Conservation (phyloP, 2,797 vertebrate species). For the Oreortyx pictus region DNA sequence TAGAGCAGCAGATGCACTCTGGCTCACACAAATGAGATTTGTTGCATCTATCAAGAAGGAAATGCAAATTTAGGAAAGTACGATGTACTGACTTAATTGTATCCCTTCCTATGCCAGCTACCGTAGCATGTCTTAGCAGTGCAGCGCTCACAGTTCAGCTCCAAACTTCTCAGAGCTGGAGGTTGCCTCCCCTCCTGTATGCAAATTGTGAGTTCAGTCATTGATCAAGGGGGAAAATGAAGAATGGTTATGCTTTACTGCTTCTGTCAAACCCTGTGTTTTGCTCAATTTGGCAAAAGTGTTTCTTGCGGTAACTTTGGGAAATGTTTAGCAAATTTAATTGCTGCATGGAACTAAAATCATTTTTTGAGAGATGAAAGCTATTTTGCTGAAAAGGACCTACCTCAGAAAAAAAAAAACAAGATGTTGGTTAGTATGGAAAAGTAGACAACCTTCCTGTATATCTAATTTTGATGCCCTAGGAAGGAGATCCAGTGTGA, state of each 20-base stretch:
- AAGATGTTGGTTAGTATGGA: no score
- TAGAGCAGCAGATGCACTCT: no score
- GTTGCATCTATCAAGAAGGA: background rate
- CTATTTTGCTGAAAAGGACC: no score
- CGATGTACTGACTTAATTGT: background rate
- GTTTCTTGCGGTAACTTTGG: conserved; percentile 50
- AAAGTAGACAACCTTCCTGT: no score
- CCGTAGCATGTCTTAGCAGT: background rate
- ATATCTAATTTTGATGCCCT: no score
- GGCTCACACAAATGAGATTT: background rate
- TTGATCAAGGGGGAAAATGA: background rate
- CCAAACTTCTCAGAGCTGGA: background rate
- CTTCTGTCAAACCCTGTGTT: background rate
- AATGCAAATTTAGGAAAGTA: background rate
- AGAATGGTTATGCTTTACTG: background rate
- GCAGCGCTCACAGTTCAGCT: background rate
- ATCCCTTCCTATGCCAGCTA: background rate
- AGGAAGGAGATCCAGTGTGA: no score
- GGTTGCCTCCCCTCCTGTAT: background rate
- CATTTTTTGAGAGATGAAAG: no score
- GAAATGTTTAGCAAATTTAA: conserved; percentile 51
- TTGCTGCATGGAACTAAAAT: no score
- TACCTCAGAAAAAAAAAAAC: no score
- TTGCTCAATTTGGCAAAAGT: conserved; percentile 27
- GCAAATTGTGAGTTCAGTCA: background rate